Conservation (phyloP, 1,140 invertebrate genomes). For the Cotesia chilonis region DNA sequence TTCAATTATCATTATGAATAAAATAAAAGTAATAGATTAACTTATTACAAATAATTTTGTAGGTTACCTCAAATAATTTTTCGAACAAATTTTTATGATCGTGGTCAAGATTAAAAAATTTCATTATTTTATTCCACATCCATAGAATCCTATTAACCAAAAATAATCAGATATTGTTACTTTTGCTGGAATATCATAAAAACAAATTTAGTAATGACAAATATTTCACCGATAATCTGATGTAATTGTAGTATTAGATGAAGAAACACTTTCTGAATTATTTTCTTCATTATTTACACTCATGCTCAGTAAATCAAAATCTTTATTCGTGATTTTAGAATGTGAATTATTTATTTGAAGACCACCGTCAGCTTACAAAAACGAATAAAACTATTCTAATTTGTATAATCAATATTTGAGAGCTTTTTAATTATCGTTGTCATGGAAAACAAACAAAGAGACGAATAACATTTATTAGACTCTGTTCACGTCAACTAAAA, state of each 20-base stretch:
- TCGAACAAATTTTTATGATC: slow-evolving; percentile 51
- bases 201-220: slow-evolving; percentile 14
- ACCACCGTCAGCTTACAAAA: neutral
- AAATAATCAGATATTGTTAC: slow-evolving; percentile 11
- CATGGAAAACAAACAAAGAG: slow-evolving; percentile 1
- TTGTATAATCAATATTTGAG: too few species aligned
- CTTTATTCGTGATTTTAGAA: neutral
- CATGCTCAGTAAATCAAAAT: neutral
- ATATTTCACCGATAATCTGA: slow-evolving; percentile 44
- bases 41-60: neutral
- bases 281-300: slow-evolving; percentile 29
- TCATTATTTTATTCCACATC: slow-evolving; percentile 57
- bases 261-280: slow-evolving; percentile 13
- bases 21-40: slow-evolving; percentile 9
- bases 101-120: slow-evolving; percentile 49
- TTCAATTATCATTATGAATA: slow-evolving; percentile 22
- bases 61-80: slow-evolving; percentile 58
- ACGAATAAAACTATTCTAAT: neutral
- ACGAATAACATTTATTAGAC: neutral
- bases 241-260: slow-evolving; percentile 27
- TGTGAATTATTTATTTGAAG: neutral
- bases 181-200: neutral
- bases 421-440: neutral
- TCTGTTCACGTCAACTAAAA: too few species aligned
- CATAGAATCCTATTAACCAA: slow-evolving; percentile 53